Base-by-base conservation (phyloP, 2,113 vertebrate species). In the Sinocyclocheilus maitianheensis region DNA sequence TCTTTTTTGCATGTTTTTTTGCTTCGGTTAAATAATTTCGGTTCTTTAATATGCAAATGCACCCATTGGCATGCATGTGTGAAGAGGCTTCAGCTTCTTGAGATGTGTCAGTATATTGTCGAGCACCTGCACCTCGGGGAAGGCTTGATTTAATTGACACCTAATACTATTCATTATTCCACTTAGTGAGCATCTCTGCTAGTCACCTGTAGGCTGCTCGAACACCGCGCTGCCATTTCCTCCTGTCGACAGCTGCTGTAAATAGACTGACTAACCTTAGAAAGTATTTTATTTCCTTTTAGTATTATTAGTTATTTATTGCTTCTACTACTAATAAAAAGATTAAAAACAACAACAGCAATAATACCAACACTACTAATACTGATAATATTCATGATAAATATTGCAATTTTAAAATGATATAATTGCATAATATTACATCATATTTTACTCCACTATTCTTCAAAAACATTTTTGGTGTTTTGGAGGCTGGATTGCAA, bases 161-260 rank as follows among this genome's bases (percentile, higher is more conserved):
- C 97, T 98, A 96, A 97, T 97, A 97, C 96, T 96, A 95, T 96
- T 98, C 96, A 99, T 99, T 99, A 99, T 99, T 99, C 98, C 97
- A 98, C 97, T 97, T 97, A 97, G 96, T 98, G 98, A 99, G 95
- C 97, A 97, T 96, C 96, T 96, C 97, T 96, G 97, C 97, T 98
- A 97, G 97, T 97, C 97, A 97, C 97, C 97, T 97, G 96, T 97
- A 96, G 96, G 95, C 95, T 94, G 94, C 94, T 95, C 95, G 93
- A 93, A 87, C 48, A 81, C 67, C 18, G 26, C 46, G 95, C 94
- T 84, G 95, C 65, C 92, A 90, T 92, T 95, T 95, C 94, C 94
- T 95, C 95, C 94, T 95, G 96, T 95, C 97, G 96, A 97, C 94
- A 93, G 95, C 93, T 91, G 85, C 96, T 97, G 97, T 96, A 97